Evolutionary conservation across 2,888 invertebrate species (phyloP), one percentile per base, ranked within the genome.

Genomic region (Microctonus brassicae): DNA sequence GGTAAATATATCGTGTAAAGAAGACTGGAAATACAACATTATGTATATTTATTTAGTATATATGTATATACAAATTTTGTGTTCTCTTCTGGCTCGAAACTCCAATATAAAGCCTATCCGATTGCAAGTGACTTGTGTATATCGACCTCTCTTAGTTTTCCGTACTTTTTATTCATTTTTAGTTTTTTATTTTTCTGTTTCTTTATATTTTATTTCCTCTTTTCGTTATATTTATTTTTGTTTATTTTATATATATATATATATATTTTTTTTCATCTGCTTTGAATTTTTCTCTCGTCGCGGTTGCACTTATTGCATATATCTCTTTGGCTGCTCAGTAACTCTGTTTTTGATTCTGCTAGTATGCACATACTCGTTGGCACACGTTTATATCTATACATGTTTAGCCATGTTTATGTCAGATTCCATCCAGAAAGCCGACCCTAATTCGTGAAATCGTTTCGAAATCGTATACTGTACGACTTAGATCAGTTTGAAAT

Each of bases 361-460:
- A 13, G n/a, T 57, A 0, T 17, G 6, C 29, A 29, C n/a, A 17
- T 53, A 2, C 17, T 20, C 4, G 29, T 57, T n/a, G 7, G 6
- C 6, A 13, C 55, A 57, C 17, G 10, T 58, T 57, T 55, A 24
- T 55, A 73, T 65, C 73, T 70, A 39, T 39, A n/a, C n/a, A 39
- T 13, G 2, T n/a, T 4, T 39, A 39, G 2, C 2, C n/a, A 39
- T n/a, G 39, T 39, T 39, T 13, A 39, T 3, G 62, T 24, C 2
- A 39, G n/a, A n/a, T 2, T 39, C 3, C n/a, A 39, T 42, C 64
- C 33, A 53, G 72, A 76, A 74, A 76, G 74, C 75, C 76, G 74
- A 77, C 71, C 74, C 76, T 76, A 75, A 78, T 78, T 77, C 74
- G 71, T 74, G 74, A 77, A 76, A 77, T 73, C 75, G 76, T 72